Evolutionary conservation across 2,888 invertebrate genomes (phyloP).

Genomic region (Mesopsocus fuscifrons): DNA sequence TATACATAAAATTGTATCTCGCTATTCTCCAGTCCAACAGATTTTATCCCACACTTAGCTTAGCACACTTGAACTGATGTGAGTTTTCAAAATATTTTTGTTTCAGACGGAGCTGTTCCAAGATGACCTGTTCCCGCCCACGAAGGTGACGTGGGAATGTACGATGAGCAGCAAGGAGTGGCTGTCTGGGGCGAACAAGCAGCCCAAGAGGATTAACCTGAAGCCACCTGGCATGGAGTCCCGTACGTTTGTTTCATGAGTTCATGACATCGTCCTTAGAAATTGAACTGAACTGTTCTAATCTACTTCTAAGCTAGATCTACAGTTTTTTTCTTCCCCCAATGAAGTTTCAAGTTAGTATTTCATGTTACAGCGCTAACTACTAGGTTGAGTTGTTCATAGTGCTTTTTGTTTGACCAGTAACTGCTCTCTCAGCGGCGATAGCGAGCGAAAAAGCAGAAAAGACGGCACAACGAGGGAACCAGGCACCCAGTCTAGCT

Average conservation of each 20-base stretch:
- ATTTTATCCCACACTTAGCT: too few relatives aligned
- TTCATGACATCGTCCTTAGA: too few relatives aligned
- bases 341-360: too few relatives aligned
- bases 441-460: too few relatives aligned
- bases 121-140: slow-evolving; percentile 92
- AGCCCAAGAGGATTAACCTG: slow-evolving; percentile 45
- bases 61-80: too few relatives aligned
- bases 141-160: slow-evolving; percentile 70
- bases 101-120: slow-evolving; percentile 83
- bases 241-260: slow-evolving; percentile 32
- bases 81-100: slow-evolving; percentile 12
- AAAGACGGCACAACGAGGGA: too few relatives aligned
- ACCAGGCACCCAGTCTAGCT: neutral
- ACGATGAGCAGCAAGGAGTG: slow-evolving; percentile 55
- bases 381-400: too few relatives aligned
- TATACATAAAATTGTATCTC: too few relatives aligned
- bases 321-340: slow-evolving; percentile 4
- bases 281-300: neutral
- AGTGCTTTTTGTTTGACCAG: too few relatives aligned
- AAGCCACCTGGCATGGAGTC: slow-evolving; percentile 78
- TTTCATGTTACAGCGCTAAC: too few relatives aligned
- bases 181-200: slow-evolving; percentile 47
- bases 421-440: too few relatives aligned
- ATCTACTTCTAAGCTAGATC: slow-evolving; percentile 3
- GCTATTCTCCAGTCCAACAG: too few relatives aligned